Conservation (phyloP, 2,888 invertebrate genomes). For the Bellardia bayeri region DNA sequence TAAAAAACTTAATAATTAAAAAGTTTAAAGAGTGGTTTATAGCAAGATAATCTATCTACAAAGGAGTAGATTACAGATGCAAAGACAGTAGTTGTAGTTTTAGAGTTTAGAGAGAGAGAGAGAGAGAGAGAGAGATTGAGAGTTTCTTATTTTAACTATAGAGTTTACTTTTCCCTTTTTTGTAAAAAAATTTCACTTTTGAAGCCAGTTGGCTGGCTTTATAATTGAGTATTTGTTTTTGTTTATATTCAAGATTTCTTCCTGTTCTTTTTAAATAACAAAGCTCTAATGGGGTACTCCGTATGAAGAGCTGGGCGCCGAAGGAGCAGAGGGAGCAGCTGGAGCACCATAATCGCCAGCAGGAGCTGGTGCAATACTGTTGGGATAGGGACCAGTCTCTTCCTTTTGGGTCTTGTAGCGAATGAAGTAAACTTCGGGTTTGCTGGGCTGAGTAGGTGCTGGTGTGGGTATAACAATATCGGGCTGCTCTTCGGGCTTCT, state of each 20-base stretch:
- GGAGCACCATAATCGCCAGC: constrained; percentile 83
- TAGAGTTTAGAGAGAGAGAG: background rate
- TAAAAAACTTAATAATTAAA: constrained; percentile 51
- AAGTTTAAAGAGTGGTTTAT: constrained; percentile 38
- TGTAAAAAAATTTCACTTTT: constrained; percentile 25
- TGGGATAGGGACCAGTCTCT: constrained; percentile 83
- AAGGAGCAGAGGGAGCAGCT: constrained; percentile 79
- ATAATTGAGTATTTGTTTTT: constrained; percentile 53
- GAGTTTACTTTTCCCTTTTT: constrained; percentile 60
- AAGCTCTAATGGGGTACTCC: constrained; percentile 81
- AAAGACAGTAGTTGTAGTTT: constrained; percentile 12
- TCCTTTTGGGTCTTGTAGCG: constrained; percentile 89
- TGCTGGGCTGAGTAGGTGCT: constrained; percentile 90
- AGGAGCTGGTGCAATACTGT: constrained; percentile 82
- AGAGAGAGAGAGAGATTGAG: constrained; percentile 3
- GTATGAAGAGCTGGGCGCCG: constrained; percentile 83
- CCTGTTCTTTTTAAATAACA: constrained; percentile 5
- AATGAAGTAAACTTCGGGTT: constrained; percentile 91
- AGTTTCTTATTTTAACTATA: constrained; percentile 55
- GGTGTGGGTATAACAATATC: constrained; percentile 89
- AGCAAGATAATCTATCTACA: constrained; percentile 32
- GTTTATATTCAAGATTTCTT: constrained; percentile 40
- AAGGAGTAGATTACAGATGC: background rate
- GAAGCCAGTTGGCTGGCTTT: background rate
- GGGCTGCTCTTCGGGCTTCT: constrained; percentile 90